Conservation (phyloP, 1,140 invertebrate species). For the Brachionus rotundiformis region DNA sequence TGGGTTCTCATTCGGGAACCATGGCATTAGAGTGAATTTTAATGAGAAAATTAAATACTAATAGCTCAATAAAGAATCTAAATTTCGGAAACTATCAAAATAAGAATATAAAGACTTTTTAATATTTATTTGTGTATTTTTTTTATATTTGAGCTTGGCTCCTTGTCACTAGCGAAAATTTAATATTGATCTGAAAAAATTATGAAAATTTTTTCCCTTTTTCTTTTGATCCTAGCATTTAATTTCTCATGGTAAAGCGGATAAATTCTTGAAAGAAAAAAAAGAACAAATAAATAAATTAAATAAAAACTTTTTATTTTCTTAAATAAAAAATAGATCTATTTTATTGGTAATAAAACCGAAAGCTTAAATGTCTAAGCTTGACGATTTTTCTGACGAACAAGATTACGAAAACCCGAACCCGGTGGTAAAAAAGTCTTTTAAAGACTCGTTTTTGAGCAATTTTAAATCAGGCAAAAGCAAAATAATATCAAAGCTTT, state of each 20-base stretch:
- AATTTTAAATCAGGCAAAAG: conserved; percentile 23
- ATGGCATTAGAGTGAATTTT: background rate
- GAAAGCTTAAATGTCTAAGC: background rate
- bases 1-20: background rate
- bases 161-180: background rate
- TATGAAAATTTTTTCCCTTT: background rate
- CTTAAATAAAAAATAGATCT: too few species aligned
- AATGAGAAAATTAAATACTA: background rate
- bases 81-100: conserved; percentile 9
- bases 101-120: background rate
- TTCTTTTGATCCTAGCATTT: conserved; percentile 13
- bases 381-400: background rate
- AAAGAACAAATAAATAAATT: background rate
- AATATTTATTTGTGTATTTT: background rate
- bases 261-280: background rate
- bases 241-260: background rate
- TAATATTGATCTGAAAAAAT: conserved; percentile 27
- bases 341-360: background rate
- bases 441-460: conserved; percentile 29
- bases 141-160: background rate
- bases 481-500: conserved; percentile 30
- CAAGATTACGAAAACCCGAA: background rate
- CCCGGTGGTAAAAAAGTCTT: conserved; percentile 5
- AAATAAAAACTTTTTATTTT: background rate
- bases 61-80: background rate